A percentile compares a stretch with the other conserved stretches of the same genome.
phyloP scores from a whole-genome alignment of 2,113 vertebrate genomes.

The Ictidomys tridecemlineatus region DNA sequence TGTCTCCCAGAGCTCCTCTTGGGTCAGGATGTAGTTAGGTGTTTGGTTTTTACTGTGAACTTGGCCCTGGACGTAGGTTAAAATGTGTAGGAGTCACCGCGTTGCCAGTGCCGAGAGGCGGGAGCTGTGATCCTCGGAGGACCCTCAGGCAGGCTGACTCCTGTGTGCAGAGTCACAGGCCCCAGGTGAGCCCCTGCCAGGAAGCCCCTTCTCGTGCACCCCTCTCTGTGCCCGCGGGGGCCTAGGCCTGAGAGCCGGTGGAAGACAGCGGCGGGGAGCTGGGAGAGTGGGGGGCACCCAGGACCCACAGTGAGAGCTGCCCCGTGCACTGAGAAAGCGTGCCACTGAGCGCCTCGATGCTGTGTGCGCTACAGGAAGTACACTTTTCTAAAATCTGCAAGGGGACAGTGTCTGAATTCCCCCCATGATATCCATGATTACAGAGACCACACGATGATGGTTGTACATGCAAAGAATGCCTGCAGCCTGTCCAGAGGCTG shows the following conservation, averaged over 20 bases:
- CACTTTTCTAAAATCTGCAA: not conserved
- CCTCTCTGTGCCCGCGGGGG: too few species aligned
- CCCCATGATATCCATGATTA: not conserved
- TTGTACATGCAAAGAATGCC: not conserved
- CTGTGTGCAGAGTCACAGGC: too few species aligned
- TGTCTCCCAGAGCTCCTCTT: not conserved
- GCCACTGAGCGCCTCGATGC: not conserved
- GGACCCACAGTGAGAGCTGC: too few species aligned
- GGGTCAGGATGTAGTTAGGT: not conserved
- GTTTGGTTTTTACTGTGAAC: not conserved
- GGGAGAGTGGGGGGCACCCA: not conserved
- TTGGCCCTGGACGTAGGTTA: not conserved
- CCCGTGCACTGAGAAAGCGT: fast-evolving
- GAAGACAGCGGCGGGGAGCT: not conserved
- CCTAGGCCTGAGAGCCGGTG: fast-evolving
- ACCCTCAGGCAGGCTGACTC: too few species aligned
- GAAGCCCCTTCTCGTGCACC: not conserved
- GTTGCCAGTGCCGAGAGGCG: not conserved
- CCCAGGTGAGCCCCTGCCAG: fast-evolving
- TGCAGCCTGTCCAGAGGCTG: not conserved
- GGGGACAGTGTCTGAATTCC: not conserved
- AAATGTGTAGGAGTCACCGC: not conserved
- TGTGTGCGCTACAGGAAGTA: not conserved
- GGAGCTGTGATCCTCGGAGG: not conserved
- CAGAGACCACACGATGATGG: not conserved